Base-by-base conservation (phyloP, 2,797 vertebrate genomes). In the Smutsia temminckii region DNA sequence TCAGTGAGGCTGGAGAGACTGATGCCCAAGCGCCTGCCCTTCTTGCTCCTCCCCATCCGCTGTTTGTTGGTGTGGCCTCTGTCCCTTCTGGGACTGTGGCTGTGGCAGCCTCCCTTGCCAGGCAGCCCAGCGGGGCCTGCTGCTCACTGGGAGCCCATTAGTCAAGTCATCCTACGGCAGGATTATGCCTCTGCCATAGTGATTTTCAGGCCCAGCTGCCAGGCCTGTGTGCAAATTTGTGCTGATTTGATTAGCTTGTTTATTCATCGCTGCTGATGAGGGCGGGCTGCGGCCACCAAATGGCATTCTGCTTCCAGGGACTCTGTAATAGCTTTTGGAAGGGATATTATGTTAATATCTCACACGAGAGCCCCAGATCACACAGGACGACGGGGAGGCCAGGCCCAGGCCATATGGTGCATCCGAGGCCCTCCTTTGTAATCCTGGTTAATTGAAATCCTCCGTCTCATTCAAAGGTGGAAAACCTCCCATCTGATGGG, bases 191-290 rank as follows among this genome's bases (percentile, higher is more conserved):
- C 96, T 69, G 78, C 97, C 86, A 85, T 4, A 75, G 97, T 91
- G 90, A 98, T 98, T 97, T 98, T 97, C 94, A 96, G 98, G 96
- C 98, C 97, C 98, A 98, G 98, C 98, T 98, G 98, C 98, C 94
- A 88, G 97, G 98, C 97, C 78, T 81, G 89, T 97, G 98, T 98
- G 98, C 98, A 98, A 98, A 98, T 98, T 95, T 98, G 98, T 97
- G 96, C 98, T 98, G 98, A 99, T 98, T 98, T 98, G 98, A 99
- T 99, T 98, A 98, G 98, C 98, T 97, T 94, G 96, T 98, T 98
- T 98, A 98, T 98, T 98, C 98, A 96, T 98, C 84, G 94, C 97
- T 74, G 95, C 98, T 98, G 97, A 97, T 97, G 97, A 97, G 97
- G 97, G 96, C 61, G 27, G 97, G 97, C 97, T 95, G 95, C 59